These are phyloP conservation scores for Aptenodytes patagonicus DNA, from an alignment of 2,113 vertebrate genomes.

Conservation along the genomic window DNA sequence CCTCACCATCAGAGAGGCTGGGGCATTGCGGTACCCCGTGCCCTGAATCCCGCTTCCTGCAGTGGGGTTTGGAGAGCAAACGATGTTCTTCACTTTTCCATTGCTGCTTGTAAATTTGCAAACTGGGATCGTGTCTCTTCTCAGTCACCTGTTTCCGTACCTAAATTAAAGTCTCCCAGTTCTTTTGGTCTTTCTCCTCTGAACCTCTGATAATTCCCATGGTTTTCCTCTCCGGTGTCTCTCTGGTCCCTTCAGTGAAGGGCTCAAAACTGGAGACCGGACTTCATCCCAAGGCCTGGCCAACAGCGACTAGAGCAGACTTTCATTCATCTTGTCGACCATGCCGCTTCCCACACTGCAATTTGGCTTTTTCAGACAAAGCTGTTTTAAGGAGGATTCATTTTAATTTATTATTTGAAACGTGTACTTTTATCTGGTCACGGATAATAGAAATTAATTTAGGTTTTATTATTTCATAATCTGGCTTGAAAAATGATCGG, in stretches of 20 bases:
- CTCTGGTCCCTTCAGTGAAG: not conserved
- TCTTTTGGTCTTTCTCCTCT: not conserved
- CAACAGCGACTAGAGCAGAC: not conserved
- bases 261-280: not conserved
- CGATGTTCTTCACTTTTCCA: not conserved
- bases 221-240: not conserved
- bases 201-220: not conserved
- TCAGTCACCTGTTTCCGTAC: not conserved
- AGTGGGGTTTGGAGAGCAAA: not conserved
- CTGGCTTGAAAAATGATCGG: not conserved
- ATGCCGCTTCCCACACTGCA: fast-evolving
- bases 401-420: not conserved
- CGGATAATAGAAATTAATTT: not conserved
- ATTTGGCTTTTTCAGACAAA: not conserved
- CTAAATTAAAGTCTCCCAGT: not conserved
- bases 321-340: not conserved
- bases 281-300: not conserved
- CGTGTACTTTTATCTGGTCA: not conserved
- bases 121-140: not conserved
- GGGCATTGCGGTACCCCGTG: too few species aligned
- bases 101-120: not conserved
- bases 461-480: not conserved
- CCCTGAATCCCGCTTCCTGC: too few species aligned
- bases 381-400: not conserved
- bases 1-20: not conserved